Conservation (phyloP, 2,888 invertebrate genomes). For the Panzeria rudis region DNA sequence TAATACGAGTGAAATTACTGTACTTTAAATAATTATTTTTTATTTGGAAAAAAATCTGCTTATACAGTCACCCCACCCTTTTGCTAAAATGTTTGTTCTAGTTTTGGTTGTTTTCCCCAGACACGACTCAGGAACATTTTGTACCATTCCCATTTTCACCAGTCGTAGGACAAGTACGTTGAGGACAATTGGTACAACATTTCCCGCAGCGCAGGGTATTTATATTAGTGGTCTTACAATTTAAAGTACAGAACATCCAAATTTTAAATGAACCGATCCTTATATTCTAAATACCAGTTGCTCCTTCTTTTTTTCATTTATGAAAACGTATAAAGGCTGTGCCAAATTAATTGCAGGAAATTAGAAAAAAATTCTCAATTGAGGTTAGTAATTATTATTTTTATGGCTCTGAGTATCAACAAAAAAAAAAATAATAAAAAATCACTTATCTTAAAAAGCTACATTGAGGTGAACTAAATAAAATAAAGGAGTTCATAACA, state of each 20-base stretch:
- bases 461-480: not conserved
- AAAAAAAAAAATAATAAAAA: not conserved
- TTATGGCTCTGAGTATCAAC: not conserved
- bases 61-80: no score
- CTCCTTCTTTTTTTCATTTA: not conserved
- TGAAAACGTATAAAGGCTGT: constrained; percentile 12
- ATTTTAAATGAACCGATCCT: not conserved
- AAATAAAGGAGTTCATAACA: not conserved
- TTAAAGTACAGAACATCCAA: not conserved
- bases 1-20: no score
- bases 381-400: constrained; percentile 30
- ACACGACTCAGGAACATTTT: no score
- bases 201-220: no score
- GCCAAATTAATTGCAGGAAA: constrained; percentile 52
- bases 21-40: no score
- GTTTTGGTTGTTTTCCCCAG: no score
- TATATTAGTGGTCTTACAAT: no score
- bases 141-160: no score
- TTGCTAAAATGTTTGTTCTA: no score
- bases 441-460: not conserved
- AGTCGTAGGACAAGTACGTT: no score
- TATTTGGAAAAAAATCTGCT: no score
- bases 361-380: constrained; percentile 37
- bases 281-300: constrained; percentile 5
- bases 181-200: no score